These are phyloP conservation scores for Balanococcus diminutus DNA, from an alignment of 2,888 invertebrate species.

Conservation along the genomic window DNA sequence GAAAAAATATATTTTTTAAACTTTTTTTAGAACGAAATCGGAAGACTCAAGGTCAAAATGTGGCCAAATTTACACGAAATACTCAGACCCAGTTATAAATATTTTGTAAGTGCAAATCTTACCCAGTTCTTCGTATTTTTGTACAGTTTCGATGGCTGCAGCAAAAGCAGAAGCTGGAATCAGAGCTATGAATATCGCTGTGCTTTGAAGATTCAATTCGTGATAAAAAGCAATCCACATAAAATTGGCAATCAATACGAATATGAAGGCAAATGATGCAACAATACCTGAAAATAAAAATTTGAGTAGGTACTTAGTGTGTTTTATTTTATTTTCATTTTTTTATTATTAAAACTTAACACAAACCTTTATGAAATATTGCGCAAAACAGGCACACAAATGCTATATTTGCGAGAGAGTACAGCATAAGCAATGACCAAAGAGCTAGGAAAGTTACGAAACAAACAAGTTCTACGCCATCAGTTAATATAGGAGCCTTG, in stretches of 20 bases:
- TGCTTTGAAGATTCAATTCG: not conserved
- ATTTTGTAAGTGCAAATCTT: not conserved
- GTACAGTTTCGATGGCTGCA: not conserved
- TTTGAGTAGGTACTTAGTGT: not conserved
- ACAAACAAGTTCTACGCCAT: not conserved
- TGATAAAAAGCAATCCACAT: not conserved
- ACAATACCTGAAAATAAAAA: not conserved
- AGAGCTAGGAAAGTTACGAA: not conserved
- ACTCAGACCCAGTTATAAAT: no score
- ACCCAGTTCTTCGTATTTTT: constrained; percentile 20
- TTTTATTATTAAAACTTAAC: not conserved
- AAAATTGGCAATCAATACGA: not conserved
- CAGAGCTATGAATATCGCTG: not conserved
- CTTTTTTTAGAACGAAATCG: no score
- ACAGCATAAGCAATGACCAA: not conserved
- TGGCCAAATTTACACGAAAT: no score
- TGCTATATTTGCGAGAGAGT: constrained; percentile 9
- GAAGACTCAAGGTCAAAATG: no score
- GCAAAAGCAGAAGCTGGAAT: constrained; percentile 22
- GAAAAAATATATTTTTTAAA: no score
- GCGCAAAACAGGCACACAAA: constrained; percentile 24
- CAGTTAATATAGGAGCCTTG: not conserved
- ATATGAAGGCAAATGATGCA: not conserved
- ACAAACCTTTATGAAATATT: constrained; percentile 30
- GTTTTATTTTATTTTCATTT: not conserved